Percentiles rank a stretch among this genome's conserved stretches.
Evolutionary conservation across 2,113 vertebrate genomes (phyloP).

Genomic region (Raja brachyura): DNA sequence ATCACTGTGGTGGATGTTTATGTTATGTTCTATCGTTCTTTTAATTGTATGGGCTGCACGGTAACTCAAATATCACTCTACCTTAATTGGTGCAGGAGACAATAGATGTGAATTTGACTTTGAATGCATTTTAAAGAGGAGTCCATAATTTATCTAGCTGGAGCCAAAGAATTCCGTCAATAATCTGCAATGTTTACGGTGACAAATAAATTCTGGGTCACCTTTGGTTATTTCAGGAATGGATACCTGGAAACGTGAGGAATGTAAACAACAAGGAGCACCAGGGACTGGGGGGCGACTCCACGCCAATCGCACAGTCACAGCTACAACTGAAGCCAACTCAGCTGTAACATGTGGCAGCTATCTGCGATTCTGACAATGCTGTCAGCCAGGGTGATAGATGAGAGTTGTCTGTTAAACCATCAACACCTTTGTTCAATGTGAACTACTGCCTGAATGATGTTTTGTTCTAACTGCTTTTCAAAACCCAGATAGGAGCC

Average conservation of each 20-base stretch:
- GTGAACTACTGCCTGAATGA: slow-evolving; percentile 62
- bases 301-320: background rate
- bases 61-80: no score
- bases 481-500: slow-evolving; percentile 53
- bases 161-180: no score
- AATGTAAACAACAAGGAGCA: background rate
- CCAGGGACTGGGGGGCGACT: background rate
- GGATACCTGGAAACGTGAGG: background rate
- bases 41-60: no score
- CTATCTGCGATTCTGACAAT: slow-evolving; percentile 55
- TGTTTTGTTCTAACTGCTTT: slow-evolving; percentile 58
- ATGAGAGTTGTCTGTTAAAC: slow-evolving; percentile 62
- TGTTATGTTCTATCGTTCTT: no score
- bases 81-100: no score
- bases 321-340: background rate
- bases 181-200: background rate
- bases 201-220: background rate
- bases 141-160: no score
- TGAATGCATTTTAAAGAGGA: no score
- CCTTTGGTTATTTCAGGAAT: background rate
- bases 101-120: no score
- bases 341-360: slow-evolving; percentile 50
- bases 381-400: slow-evolving; percentile 58
- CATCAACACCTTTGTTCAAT: slow-evolving; percentile 63
- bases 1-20: no score